Base-by-base conservation (phyloP, 1,140 invertebrate species). In the Asbolus verrucosus region DNA sequence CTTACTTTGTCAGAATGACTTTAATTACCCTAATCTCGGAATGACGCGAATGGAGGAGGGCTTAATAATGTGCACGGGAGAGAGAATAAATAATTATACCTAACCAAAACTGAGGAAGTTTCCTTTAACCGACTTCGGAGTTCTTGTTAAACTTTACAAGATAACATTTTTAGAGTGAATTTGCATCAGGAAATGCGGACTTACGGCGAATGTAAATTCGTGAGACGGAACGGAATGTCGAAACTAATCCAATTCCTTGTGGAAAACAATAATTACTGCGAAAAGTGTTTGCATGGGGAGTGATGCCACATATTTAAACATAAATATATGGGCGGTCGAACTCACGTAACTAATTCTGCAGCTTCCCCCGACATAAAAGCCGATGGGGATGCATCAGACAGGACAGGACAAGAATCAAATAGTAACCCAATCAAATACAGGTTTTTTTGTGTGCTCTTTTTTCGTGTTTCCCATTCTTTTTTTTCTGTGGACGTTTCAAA, bases 1-100 rank as follows among this genome's bases (percentile, higher is more conserved):
- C 67, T 62, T 60, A 69, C 36, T 69, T 69, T 60, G 46, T 69
- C 24, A 33, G 61, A 24, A 69, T 62, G 67, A 61, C 54, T 69
- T 69, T 69, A 69, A 69, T 69, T 69, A 61, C 67, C 54, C 36
- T 62, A 69, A 46, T 62, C 67, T 69, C 38, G 61, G 59, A 41
- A 69, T 62, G 67, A 69, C 54, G 36, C 54, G 13, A 46, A 39
- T 33, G 33, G 46, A 60, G 38, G 41, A 62, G 54, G 21, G 54
- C 54, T 62, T 69, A 69, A 69, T 69, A 60, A 69, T 61, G 33
- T 67, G 31, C 65, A 54, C 13, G 65, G 43, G 43, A 46, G 24
- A 31, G 38, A 38, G 43, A 68, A 60, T 68, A 68, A 68, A 68
- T 69, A 69, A 43, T 43, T 43, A 43, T 43, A 43, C 39, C 13